phyloP scores from a whole-genome alignment of 2,113 vertebrate species.

The Pachypanchax playfairii region DNA sequence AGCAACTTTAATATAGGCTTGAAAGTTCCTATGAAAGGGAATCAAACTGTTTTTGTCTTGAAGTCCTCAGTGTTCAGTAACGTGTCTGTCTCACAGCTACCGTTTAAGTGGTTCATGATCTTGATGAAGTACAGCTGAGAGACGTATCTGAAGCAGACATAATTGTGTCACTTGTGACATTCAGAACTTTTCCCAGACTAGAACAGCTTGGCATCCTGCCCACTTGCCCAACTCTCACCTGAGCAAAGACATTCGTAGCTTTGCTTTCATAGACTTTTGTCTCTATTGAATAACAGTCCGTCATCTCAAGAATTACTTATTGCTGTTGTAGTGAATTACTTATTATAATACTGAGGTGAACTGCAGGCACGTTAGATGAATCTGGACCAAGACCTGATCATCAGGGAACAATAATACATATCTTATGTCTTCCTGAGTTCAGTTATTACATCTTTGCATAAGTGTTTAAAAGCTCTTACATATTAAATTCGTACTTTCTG shows the following conservation, averaged over 20 bases:
- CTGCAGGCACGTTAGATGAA: slow-evolving; percentile 1
- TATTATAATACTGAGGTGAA: background rate
- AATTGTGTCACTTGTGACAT: slow-evolving; percentile 48
- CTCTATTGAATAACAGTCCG: slow-evolving; percentile 3
- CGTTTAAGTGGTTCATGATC: slow-evolving; percentile 37
- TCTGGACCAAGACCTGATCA: background rate
- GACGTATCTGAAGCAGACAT: slow-evolving; percentile 60
- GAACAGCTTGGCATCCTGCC: slow-evolving; percentile 13
- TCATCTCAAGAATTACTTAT: background rate
- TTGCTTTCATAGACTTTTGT: slow-evolving; percentile 13
- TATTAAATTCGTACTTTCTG: too few relatives aligned
- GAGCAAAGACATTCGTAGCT: too few relatives aligned
- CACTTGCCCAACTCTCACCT: slow-evolving; percentile 5
- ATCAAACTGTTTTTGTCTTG: slow-evolving; percentile 16
- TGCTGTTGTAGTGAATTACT: background rate
- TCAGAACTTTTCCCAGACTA: slow-evolving; percentile 35
- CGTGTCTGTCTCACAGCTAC: slow-evolving; percentile 9
- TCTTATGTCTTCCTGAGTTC: slow-evolving; percentile 22
- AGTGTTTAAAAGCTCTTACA: too few relatives aligned
- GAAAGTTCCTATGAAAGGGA: slow-evolving; percentile 16
- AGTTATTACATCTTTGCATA: too few relatives aligned
- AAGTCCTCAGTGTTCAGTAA: slow-evolving; percentile 8
- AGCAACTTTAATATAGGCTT: slow-evolving; percentile 19
- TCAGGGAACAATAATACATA: slow-evolving; percentile 13
- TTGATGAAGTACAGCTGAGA: slow-evolving; percentile 35